Evolutionary conservation across 2,113 vertebrate species (phyloP), one percentile per base, ranked within the genome.

Genomic region (Onychorhynchus coronatus): DNA sequence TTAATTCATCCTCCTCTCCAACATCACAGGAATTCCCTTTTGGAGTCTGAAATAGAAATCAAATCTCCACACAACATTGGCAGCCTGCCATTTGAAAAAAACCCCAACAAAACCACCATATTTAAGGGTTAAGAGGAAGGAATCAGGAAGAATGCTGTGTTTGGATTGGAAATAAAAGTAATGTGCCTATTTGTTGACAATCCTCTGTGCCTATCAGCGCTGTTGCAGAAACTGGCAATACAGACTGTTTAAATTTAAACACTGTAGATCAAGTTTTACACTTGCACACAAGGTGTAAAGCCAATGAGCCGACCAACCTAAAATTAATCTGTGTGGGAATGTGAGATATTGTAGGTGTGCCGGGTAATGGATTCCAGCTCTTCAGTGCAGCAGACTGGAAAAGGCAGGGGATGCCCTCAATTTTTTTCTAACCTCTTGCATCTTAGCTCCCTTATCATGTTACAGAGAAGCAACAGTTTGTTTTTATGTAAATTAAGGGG

Each of bases 321-420:
- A 96, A 97, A 95, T 97, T 96, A 97, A 95, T 89, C 86, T 92
- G 70, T 94, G 95, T 96, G 89, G 95, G 88, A 96, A 85, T 76
- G 88, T 88, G 91, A 92, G 86, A 94, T 91, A 76, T 68, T 72
- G 94, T 91, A 92, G 92, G 88, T 93, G 80, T 89, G 70, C 91
- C 89, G 83, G 92, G 73, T 96, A 93, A 87, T 87, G 77, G 76
- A 81, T 96, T 94, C 86, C 70, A 79, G 80, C 83, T 92, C 91
- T 63, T 84, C 23, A 58, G 77, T 62, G 91, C 53, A 87, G 88
- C 93, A 93, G 95, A 87, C 91, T 96, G 92, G 91, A 96, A 97
- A 96, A 96, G 92, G 73, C 93, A 93, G 52, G 70, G 78, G 53
- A 42, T 87, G 91, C 62, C 90, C 91, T 79, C 76, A 58, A 50